These are phyloP conservation scores for Circaetus gallicus DNA, from an alignment of 2,113 vertebrate genomes.

Conservation along the genomic window DNA sequence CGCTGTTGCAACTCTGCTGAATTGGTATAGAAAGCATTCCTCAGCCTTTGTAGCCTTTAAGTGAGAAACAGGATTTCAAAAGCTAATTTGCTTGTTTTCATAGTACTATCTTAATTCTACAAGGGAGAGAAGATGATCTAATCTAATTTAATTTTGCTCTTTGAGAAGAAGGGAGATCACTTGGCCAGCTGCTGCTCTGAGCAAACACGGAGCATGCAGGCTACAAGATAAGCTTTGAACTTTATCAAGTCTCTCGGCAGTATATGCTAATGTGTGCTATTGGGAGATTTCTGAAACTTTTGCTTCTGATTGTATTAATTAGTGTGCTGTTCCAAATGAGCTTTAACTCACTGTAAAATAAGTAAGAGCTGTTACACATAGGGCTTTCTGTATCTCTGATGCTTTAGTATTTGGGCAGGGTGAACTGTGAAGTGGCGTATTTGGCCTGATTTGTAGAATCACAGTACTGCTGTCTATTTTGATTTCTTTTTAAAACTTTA, in stretches of 20 bases:
- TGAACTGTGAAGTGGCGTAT: background rate
- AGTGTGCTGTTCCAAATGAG: slow-evolving; percentile 15
- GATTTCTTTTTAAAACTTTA: background rate
- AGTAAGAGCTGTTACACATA: background rate
- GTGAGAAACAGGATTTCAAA: slow-evolving; percentile 33
- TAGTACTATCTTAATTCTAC: slow-evolving; percentile 62
- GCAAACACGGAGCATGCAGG: slow-evolving; percentile 27
- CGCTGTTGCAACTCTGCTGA: background rate
- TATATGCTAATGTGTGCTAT: slow-evolving; percentile 62
- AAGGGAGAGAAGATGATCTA: slow-evolving; percentile 54
- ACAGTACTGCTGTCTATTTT: background rate
- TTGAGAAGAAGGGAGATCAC: slow-evolving; percentile 59
- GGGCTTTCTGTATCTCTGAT: background rate
- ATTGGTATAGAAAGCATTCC: background rate
- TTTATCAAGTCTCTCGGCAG: slow-evolving; percentile 58
- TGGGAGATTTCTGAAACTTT: slow-evolving; percentile 56
- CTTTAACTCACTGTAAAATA: background rate
- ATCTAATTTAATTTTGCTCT: slow-evolving; percentile 77
- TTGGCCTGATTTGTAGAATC: background rate
- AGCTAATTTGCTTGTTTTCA: slow-evolving; percentile 64
- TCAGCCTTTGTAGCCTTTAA: background rate
- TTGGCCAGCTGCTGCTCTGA: slow-evolving; percentile 70
- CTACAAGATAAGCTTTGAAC: slow-evolving; percentile 73
- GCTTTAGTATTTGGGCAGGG: background rate
- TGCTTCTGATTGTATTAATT: slow-evolving; percentile 56